Conservation (phyloP, 1,140 invertebrate genomes). For the Mamestra configurata region DNA sequence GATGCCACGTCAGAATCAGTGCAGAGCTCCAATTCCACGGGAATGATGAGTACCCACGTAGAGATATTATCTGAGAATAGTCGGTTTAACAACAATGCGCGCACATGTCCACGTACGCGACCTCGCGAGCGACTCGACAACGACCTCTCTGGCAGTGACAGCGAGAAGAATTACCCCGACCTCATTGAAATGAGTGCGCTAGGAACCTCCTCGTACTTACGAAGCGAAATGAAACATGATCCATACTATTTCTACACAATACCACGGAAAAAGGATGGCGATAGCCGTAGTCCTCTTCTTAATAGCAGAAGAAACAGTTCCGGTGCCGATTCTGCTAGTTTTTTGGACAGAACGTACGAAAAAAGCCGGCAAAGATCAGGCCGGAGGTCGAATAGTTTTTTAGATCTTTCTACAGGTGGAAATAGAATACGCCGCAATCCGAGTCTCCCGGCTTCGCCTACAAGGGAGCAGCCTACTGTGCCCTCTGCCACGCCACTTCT, state of each 20-base stretch:
- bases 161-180: slow-evolving; percentile 91
- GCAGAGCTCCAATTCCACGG: slow-evolving; percentile 79
- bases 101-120: slow-evolving; percentile 68
- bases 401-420: slow-evolving; percentile 85
- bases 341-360: slow-evolving; percentile 76
- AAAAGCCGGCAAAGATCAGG: slow-evolving; percentile 69
- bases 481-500: slow-evolving; percentile 88
- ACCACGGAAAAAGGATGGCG: slow-evolving; percentile 88
- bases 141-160: slow-evolving; percentile 88
- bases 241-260: slow-evolving; percentile 89
- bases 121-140: slow-evolving; percentile 86
- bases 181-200: slow-evolving; percentile 90
- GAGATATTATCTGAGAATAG: slow-evolving; percentile 86
- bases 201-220: slow-evolving; percentile 79
- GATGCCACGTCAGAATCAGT: slow-evolving; percentile 78
- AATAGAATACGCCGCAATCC: slow-evolving; percentile 79
- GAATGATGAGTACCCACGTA: slow-evolving; percentile 79
- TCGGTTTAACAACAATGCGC: slow-evolving; percentile 84
- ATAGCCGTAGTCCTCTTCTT: slow-evolving; percentile 91
- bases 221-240: slow-evolving; percentile 77
- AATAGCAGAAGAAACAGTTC: slow-evolving; percentile 83
- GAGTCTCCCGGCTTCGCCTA: slow-evolving; percentile 84
- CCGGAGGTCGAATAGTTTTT: slow-evolving; percentile 88
- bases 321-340: slow-evolving; percentile 79
- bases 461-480: slow-evolving; percentile 76